Evolutionary conservation across 2,888 invertebrate genomes (phyloP), one percentile per base, ranked within the genome.

Genomic region (Eupithecia insigniata): DNA sequence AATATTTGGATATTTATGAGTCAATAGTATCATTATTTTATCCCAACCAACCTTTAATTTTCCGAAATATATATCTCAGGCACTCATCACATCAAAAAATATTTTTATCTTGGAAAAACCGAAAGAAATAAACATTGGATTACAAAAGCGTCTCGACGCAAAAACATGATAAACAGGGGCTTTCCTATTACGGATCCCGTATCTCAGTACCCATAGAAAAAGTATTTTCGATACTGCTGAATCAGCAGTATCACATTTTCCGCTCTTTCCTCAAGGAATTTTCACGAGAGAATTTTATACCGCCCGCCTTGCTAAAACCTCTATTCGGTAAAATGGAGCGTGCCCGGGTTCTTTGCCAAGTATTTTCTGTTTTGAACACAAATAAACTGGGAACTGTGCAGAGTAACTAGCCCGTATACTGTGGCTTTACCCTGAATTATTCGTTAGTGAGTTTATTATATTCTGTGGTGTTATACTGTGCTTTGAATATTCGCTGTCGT

Each of bases 361-460:
- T 83, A 87, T 84, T 86, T 85, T 84, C 83, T 82, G 84, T 83
- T 85, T 81, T 81, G 79, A 84, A 84, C 82, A 82, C 81, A 80
- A 82, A 84, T 86, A 85, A 86, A 87, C 84, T 83, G 80, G 79
- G 77, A 79, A 79, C 80, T 82, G 82, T 61, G 67, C 60, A 51
- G 43, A 65, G 43, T 3, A 61, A 70, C 60, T 70, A 5, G 26
- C 26, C 22, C 8, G 1, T 61, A 66, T 46, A 61, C 70, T 61
- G 55, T 67, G 55, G 39, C 62, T 66, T 28, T 34, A 51, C 55
- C 62, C 34, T 51, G 51, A 71, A 71, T 34, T 68, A 55, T 26
- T 71, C 32, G 46, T 5, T 18, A 39, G 39, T 22, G 18, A 66
- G 43, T 60, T 2, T 16, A 26, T 5, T 16, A 16, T 69, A 69